Evolutionary conservation across 2,113 vertebrate genomes (phyloP).

Genomic region (Pachypanchax playfairii): DNA sequence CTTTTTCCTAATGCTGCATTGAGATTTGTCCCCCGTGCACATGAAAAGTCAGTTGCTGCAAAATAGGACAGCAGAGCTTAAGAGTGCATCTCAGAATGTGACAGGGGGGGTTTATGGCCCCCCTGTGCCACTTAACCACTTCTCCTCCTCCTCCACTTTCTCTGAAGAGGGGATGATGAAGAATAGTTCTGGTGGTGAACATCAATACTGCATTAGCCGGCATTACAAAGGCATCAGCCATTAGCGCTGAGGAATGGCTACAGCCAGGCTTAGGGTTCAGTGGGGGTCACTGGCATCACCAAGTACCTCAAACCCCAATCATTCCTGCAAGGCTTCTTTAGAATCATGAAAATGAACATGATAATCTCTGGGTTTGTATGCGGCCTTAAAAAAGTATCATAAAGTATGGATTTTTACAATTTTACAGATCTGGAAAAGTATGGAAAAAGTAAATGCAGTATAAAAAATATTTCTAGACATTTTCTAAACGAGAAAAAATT

Average conservation of each 20-base stretch:
- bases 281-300: constrained; percentile 67
- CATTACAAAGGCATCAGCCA: constrained; percentile 74
- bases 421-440: no score
- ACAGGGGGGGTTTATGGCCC: constrained; percentile 74
- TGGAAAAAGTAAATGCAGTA: no score
- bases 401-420: no score
- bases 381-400: no score
- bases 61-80: constrained; percentile 46
- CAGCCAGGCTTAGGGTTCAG: constrained; percentile 65
- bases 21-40: constrained; percentile 54
- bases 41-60: constrained; percentile 54
- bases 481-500: no score
- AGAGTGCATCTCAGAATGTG: constrained; percentile 39
- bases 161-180: constrained; percentile 74
- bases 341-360: constrained; percentile 19
- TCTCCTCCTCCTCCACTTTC: constrained; percentile 55
- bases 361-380: constrained; percentile 10
- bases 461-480: no score
- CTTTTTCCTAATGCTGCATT: constrained; percentile 13
- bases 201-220: constrained; percentile 86
- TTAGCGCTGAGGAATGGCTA: constrained; percentile 77
- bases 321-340: constrained; percentile 21
- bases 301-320: constrained; percentile 42
- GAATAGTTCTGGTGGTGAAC: constrained; percentile 74
- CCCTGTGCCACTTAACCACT: constrained; percentile 69